phyloP scores from a whole-genome alignment of 2,113 vertebrate genomes.

The Ellobius talpinus region DNA sequence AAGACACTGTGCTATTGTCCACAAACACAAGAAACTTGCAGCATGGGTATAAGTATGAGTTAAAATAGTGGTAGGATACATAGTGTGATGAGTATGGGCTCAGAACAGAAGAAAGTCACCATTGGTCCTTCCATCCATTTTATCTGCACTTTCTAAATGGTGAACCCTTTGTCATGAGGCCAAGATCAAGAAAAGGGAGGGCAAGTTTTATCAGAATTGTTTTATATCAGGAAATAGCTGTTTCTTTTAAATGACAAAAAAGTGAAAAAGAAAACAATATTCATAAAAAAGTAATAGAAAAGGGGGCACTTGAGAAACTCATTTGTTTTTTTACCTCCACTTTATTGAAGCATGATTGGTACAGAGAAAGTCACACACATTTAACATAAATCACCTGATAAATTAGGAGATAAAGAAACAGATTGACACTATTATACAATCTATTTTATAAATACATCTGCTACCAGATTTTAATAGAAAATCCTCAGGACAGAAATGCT shows the following conservation, averaged over 20 bases:
- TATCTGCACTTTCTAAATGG: background rate
- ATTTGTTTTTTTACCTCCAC: background rate
- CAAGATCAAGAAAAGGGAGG: background rate
- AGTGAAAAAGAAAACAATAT: background rate
- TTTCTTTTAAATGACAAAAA: background rate
- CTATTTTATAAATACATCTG: background rate
- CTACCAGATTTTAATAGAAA: background rate
- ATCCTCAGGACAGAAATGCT: accelerated
- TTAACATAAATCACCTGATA: background rate
- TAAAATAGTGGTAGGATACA: background rate
- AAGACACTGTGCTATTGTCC: background rate
- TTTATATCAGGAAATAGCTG: background rate
- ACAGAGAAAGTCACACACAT: background rate
- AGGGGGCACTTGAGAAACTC: background rate
- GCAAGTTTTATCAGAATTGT: background rate
- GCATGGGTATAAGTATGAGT: background rate
- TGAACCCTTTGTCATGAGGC: background rate
- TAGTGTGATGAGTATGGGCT: background rate
- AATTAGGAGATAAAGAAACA: background rate
- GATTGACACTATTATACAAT: background rate
- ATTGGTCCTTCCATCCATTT: background rate
- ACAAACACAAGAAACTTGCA: background rate
- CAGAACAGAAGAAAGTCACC: background rate
- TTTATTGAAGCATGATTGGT: background rate
- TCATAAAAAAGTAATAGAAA: conserved; percentile 4